Evolutionary conservation across 2,888 invertebrate species (phyloP).

Genomic region (Drosophila hamatofila): DNA sequence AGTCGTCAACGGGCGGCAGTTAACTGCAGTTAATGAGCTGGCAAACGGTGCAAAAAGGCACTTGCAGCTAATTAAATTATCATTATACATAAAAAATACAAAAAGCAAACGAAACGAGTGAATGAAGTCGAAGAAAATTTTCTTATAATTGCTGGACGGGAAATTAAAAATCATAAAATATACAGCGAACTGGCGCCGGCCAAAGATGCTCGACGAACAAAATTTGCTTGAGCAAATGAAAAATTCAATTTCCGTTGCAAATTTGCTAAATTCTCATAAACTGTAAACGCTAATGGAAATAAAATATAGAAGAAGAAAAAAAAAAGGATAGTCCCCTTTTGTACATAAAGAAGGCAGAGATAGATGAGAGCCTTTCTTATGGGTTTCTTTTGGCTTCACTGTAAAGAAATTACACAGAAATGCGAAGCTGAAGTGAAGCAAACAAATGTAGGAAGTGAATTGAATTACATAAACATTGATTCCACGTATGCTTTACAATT

Average conservation of each 20-base stretch:
- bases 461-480: neutral
- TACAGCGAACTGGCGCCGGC: constrained; percentile 11
- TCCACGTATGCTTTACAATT: neutral
- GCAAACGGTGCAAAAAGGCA: constrained; percentile 52
- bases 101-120: neutral
- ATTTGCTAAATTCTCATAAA: constrained; percentile 17
- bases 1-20: constrained; percentile 40
- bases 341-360: constrained; percentile 26
- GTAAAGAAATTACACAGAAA: neutral
- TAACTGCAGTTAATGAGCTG: constrained; percentile 77
- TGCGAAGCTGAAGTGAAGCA: neutral
- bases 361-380: neutral
- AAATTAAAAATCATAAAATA: constrained; percentile 57
- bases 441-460: neutral
- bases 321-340: constrained; percentile 26
- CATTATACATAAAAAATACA: constrained; percentile 49
- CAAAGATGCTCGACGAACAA: constrained; percentile 12
- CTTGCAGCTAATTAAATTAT: constrained; percentile 80
- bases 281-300: constrained; percentile 23
- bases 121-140: constrained; percentile 53
- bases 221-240: constrained; percentile 38
- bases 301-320: neutral
- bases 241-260: constrained; percentile 72
- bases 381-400: constrained; percentile 2
- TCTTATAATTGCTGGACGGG: constrained; percentile 66